Evolutionary conservation across 2,113 vertebrate genomes (phyloP).

Genomic region (Festucalex cinctus): DNA sequence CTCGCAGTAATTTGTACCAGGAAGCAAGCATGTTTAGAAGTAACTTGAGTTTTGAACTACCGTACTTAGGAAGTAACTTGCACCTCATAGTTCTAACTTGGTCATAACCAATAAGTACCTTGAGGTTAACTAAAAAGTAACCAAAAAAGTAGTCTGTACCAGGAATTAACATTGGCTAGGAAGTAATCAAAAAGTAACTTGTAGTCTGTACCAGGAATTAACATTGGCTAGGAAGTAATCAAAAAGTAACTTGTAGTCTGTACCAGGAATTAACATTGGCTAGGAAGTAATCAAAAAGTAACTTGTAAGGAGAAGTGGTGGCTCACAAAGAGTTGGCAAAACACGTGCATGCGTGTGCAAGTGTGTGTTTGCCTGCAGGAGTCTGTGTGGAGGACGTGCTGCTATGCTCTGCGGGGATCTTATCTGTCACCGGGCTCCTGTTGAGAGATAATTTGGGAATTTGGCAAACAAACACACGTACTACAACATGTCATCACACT

Average conservation of each 20-base stretch:
- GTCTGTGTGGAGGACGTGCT: constrained; percentile 31
- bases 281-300: not conserved
- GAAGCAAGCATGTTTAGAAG: not conserved
- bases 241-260: not conserved
- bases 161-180: too few species aligned
- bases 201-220: too few species aligned
- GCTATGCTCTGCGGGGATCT: constrained; percentile 35
- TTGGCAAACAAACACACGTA: constrained; percentile 18
- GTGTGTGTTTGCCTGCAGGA: constrained; percentile 11
- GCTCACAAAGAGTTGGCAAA: not conserved
- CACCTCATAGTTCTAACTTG: too few species aligned
- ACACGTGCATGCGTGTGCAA: not conserved
- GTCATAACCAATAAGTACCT: too few species aligned
- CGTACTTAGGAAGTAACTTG: too few species aligned
- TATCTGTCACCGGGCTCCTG: constrained; percentile 50
- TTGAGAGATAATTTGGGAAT: constrained; percentile 31
- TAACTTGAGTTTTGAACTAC: too few species aligned
- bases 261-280: not conserved
- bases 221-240: not conserved
- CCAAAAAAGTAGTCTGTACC: too few species aligned
- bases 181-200: too few species aligned
- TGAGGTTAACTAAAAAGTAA: too few species aligned
- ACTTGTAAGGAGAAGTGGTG: not conserved
- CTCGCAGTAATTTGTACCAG: not conserved
- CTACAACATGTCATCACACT: constrained; percentile 1